Evolutionary conservation across 2,113 vertebrate species (phyloP).

Genomic region (Glareola pratincola): DNA sequence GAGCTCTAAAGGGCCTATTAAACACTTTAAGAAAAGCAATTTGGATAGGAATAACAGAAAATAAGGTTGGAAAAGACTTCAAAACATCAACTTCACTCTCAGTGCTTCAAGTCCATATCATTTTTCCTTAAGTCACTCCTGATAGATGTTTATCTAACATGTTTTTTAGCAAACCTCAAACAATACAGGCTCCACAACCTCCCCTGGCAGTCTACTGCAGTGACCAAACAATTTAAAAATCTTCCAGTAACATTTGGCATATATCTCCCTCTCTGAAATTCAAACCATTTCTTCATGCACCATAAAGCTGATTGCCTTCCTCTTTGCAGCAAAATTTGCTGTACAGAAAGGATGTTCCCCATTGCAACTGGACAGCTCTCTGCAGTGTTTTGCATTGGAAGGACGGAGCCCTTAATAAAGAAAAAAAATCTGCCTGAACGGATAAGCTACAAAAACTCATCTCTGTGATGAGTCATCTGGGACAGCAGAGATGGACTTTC

Average conservation of each 20-base stretch:
- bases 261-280: neutral
- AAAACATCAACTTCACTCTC: neutral
- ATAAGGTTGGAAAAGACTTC: neutral
- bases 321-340: neutral
- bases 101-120: neutral
- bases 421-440: neutral
- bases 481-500: slow-evolving; percentile 35
- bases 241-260: neutral
- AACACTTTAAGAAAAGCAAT: neutral
- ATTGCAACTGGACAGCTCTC: slow-evolving; percentile 26
- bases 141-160: neutral
- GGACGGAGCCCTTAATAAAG: neutral
- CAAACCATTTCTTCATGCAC: neutral
- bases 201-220: neutral
- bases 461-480: slow-evolving; percentile 60
- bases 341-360: neutral
- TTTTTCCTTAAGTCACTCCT: neutral
- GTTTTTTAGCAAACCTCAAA: neutral
- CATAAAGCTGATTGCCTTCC: neutral
- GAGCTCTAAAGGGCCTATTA: neutral
- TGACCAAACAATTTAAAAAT: neutral
- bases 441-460: slow-evolving; percentile 30
- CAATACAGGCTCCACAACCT: neutral
- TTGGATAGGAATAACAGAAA: neutral
- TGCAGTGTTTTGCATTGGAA: slow-evolving; percentile 7